Evolutionary conservation across 2,113 vertebrate species (phyloP).

Genomic region (Mesoclemmys tuberculata): DNA sequence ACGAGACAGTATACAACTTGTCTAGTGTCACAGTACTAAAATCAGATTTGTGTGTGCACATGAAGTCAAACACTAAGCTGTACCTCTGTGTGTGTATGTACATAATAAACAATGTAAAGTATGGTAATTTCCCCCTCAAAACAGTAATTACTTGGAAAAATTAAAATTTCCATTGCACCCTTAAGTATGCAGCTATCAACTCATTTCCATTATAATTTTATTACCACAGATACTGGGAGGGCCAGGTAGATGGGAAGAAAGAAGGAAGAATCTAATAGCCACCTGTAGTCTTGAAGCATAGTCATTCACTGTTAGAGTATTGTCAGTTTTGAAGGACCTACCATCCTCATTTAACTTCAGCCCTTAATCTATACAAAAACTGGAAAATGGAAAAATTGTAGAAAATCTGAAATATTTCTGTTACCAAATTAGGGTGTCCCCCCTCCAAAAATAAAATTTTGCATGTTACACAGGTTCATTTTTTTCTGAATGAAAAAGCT

Average conservation of each 20-base stretch:
- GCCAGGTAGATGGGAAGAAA: background rate
- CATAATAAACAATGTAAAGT: background rate
- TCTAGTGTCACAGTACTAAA: too few species aligned
- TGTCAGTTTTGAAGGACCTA: background rate
- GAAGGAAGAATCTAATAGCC: background rate
- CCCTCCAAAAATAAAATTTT: background rate
- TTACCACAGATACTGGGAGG: background rate
- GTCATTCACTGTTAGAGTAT: background rate
- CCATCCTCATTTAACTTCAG: background rate
- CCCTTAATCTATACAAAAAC: background rate
- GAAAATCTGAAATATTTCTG: background rate
- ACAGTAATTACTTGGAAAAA: background rate
- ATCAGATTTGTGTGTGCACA: too few species aligned
- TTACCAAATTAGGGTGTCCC: background rate
- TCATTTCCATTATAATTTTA: background rate
- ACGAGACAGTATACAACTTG: too few species aligned
- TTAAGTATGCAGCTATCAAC: background rate
- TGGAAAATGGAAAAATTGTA: background rate
- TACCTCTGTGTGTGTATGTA: background rate
- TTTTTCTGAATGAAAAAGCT: background rate
- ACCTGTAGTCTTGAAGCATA: background rate
- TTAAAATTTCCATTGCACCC: background rate
- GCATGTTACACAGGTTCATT: background rate
- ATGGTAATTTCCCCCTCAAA: background rate
- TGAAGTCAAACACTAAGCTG: too few species aligned